These are phyloP conservation scores for Pachliopta kotzebuea DNA, from an alignment of 2,888 invertebrate genomes.

Conservation along the genomic window DNA sequence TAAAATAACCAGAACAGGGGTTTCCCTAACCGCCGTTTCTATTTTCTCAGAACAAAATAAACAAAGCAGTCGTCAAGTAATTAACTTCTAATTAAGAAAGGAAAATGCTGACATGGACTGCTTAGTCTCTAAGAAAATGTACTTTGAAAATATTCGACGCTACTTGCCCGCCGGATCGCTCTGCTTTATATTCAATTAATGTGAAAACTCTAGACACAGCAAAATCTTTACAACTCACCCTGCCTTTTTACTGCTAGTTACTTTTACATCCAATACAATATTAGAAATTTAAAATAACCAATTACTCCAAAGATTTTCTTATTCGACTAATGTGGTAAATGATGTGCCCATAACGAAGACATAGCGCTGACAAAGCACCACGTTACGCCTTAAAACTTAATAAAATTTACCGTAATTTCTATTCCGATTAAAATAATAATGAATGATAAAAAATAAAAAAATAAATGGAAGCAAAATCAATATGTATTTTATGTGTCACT, in stretches of 20 bases:
- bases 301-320: too few species aligned
- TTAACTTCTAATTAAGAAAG: conserved; percentile 77
- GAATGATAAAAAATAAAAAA: too few species aligned
- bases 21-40: conserved; percentile 24
- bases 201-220: conserved; percentile 61
- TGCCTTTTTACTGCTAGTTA: neutral
- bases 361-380: too few species aligned
- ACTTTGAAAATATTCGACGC: conserved; percentile 68
- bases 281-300: too few species aligned
- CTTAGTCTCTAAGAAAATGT: conserved; percentile 70
- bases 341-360: too few species aligned
- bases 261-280: neutral
- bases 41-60: conserved; percentile 58
- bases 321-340: too few species aligned
- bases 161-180: conserved; percentile 60
- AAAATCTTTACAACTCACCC: conserved; percentile 9
- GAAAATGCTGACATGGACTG: conserved; percentile 69
- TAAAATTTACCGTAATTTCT: too few species aligned
- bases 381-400: too few species aligned
- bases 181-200: conserved; percentile 77
- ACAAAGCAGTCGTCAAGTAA: conserved; percentile 72
- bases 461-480: too few species aligned
- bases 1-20: conserved; percentile 1
- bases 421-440: too few species aligned
- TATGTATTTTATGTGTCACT: too few species aligned